These are phyloP conservation scores for Agrochola macilenta DNA, from an alignment of 2,888 invertebrate genomes.

Conservation along the genomic window DNA sequence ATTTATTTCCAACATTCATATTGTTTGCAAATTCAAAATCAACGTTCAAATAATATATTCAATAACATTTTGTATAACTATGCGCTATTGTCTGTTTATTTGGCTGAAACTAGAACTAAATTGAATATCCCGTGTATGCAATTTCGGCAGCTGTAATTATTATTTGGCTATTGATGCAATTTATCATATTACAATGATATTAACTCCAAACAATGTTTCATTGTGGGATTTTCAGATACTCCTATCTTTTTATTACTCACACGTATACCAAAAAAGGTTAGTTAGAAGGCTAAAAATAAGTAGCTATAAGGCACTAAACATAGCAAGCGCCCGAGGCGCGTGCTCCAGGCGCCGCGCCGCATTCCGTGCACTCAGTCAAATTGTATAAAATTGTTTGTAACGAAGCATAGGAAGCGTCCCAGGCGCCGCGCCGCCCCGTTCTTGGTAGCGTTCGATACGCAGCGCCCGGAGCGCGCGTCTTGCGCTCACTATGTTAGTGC, in stretches of 20 bases:
- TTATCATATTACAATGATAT: conserved; percentile 21
- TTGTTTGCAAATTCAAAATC: conserved; percentile 36
- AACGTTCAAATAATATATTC: conserved; percentile 44
- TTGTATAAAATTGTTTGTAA: no score
- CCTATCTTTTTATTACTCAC: not conserved
- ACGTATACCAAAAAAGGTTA: not conserved
- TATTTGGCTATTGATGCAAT: conserved; percentile 37
- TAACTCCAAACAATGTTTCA: not conserved
- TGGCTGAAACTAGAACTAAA: conserved; percentile 37
- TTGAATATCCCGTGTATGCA: conserved; percentile 38
- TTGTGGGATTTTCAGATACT: not conserved
- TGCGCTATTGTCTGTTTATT: conserved; percentile 37
- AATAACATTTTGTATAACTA: conserved; percentile 46
- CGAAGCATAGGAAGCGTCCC: no score
- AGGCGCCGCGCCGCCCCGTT: no score
- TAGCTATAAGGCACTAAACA: no score
- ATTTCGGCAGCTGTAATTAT: conserved; percentile 37
- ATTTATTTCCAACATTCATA: conserved; percentile 18
- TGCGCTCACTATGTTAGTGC: no score
- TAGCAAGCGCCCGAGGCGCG: no score
- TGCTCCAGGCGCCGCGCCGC: no score
- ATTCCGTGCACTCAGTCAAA: no score
- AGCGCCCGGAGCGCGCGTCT: no score
- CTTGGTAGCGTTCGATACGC: no score
- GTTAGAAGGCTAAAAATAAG: not conserved